Evolutionary conservation across 2,888 invertebrate species (phyloP), one percentile per base, ranked within the genome.

Genomic region (Troglohyphantes excavatus): DNA sequence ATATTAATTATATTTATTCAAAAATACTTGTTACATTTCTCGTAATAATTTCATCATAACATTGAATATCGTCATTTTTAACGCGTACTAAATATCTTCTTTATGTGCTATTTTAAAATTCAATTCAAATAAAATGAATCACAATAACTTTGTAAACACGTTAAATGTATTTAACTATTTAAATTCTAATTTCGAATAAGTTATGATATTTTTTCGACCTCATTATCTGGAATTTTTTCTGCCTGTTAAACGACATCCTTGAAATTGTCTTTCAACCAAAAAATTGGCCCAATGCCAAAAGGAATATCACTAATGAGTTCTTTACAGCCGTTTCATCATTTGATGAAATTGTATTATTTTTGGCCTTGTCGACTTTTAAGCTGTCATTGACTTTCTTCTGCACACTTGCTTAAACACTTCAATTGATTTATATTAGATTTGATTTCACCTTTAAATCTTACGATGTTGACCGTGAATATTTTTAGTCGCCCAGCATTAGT

Each of bases 401-500:
- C 46, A 53, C 59, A 39, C 78, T 39, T 26, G 63, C 63, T 13
- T 78, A 21, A n/a, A 43, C 39, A n/a, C 33, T 78, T 65, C 29
- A 19, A 7, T 39, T 75, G 75, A 75, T 75, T 75, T 75, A 61
- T 33, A 29, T 19, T 19, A 11, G 21, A 19, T 7, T 33, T 19
- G 39, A 68, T 39, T 68, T 46, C 27, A 46, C 17, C 39, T 63
- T 46, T 17, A 39, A 17, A 17, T 81, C 68, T 7, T 53, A 61
- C 26, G 82, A 72, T 70, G 70, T 70, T 82, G 82, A 72, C 82
- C 82, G 82, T 82, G 59, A 39, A 29, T 21, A 26, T 39, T 33
- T 21, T 63, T 17, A 43, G 39, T 39, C n/a, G n/a, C n/a, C n/a
- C n/a, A n/a, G n/a, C n/a, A n/a, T n/a, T n/a, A n/a, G n/a, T n/a